phyloP scores from a whole-genome alignment of 1,140 invertebrate species.

The Antheraea mylitta region DNA sequence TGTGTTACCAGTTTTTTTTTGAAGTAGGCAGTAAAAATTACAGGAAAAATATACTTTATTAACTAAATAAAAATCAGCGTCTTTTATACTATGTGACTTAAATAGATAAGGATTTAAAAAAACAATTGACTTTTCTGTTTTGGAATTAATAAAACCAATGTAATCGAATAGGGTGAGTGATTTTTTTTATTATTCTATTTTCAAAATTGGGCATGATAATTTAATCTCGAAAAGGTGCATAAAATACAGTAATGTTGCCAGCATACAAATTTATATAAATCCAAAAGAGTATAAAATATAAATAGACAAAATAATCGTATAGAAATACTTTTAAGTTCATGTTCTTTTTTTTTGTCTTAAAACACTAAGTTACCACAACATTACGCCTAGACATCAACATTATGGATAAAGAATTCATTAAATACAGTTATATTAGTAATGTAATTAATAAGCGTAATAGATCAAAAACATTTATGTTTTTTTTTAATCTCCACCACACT shows the following conservation, averaged over 20 bases:
- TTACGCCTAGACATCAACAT: slow-evolving; percentile 61
- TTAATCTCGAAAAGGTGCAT: not conserved
- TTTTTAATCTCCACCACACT: slow-evolving; percentile 29
- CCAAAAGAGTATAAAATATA: slow-evolving; percentile 1
- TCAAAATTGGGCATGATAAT: too few relatives aligned
- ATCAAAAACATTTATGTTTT: slow-evolving; percentile 77
- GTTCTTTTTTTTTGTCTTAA: not conserved
- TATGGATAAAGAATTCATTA: slow-evolving; percentile 65
- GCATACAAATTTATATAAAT: slow-evolving; percentile 2
- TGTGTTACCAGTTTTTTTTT: too few relatives aligned
- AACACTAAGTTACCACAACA: slow-evolving; percentile 32
- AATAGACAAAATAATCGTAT: slow-evolving; percentile 3
- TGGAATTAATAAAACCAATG: too few relatives aligned
- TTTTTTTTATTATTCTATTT: too few relatives aligned
- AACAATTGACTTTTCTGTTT: too few relatives aligned
- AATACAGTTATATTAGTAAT: slow-evolving; percentile 60
- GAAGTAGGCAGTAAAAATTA: too few relatives aligned
- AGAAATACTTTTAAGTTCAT: not conserved
- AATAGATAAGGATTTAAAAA: too few relatives aligned
- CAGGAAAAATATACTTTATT: too few relatives aligned
- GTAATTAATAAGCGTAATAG: slow-evolving; percentile 78
- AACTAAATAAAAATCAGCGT: too few relatives aligned
- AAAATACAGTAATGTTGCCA: not conserved
- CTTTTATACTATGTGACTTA: too few relatives aligned
- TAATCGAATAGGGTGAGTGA: too few relatives aligned